Base-by-base conservation (phyloP, 2,113 vertebrate species). In the Boulengerochromis microlepis region DNA sequence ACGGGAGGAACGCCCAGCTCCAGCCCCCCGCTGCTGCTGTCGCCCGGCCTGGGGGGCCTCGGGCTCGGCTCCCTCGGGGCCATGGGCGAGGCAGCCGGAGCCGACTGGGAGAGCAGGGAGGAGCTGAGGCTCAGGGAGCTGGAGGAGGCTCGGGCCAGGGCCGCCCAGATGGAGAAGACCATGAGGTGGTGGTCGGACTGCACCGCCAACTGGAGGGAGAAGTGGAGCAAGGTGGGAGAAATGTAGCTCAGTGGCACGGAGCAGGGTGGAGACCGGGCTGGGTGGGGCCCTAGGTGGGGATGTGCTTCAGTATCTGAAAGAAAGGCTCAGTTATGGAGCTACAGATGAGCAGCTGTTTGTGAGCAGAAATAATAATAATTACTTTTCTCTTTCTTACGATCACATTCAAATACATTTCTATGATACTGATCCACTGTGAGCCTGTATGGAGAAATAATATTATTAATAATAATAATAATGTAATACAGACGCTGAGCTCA, bases 181-280 rank as follows among this genome's bases (percentile, higher is more conserved):
- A 99, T 99, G 98, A 97, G 98, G 18, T 99, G 98, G 98, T 99
- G 98, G 98, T 99, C 98, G 0, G 98, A 99, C 96, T 99, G 98
- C 95, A 99, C 98, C 0, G 98, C 98, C 95, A 99, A 99, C 96
- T 99, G 98, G 98, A 97, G 98, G 1, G 98, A 99, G 95, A 99
- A 99, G 80, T 99, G 98, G 98, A 99, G 98, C 96, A 99, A 99
- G 95, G 98, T 95, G 81, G 15, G 91, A 2, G 8, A 1, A 42
- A 16, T 42, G 12, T 13, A 40, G 19, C 35, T 40, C 11, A 40
- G 35, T 38, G 35, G 12, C 56, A 10, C 8, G 8, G 57, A 66
- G 61, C 61, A 38, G 33, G 33, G 33, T 69, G 33, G 33, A 26
- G 38, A 6, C 13, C 5, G 15, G n/a, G 12, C 35, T 71, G 12